Conservation (phyloP, 2,797 vertebrate species). For the Falco berigora region DNA sequence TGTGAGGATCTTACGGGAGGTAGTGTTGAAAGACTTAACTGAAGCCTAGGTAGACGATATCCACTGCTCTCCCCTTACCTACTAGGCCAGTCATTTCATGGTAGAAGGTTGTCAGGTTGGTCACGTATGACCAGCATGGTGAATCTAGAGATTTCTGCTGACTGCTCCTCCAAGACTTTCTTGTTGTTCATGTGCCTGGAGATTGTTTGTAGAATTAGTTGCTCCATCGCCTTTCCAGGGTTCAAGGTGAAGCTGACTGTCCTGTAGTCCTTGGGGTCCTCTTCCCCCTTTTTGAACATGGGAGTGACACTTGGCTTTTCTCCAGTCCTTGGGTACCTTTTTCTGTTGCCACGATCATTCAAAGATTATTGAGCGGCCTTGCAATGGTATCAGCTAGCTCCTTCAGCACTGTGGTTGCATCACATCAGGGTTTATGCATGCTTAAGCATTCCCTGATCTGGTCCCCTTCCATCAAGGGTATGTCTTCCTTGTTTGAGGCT, state of each 20-base stretch:
- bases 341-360: not conserved
- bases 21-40: not conserved
- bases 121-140: not conserved
- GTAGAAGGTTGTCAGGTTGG: not conserved
- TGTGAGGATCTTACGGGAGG: not conserved
- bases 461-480: not conserved
- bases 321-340: not conserved
- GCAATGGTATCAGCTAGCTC: not conserved
- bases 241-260: not conserved
- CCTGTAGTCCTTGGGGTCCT: not conserved
- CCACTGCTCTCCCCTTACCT: not conserved
- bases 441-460: not conserved
- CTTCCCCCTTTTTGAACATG: not conserved
- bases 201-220: not conserved
- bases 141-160: not conserved
- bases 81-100: not conserved
- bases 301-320: not conserved
- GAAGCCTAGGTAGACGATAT: not conserved
- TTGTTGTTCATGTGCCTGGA: not conserved
- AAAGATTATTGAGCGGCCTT: not conserved
- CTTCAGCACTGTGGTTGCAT: not conserved
- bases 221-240: not conserved
- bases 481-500: not conserved
- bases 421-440: fast-evolving
- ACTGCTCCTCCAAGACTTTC: not conserved